Percentiles rank a stretch among this genome's conserved stretches.
These are phyloP conservation scores for Threskiornis aethiopicus DNA, from an alignment of 2,797 vertebrate genomes.

Conservation along the genomic window DNA sequence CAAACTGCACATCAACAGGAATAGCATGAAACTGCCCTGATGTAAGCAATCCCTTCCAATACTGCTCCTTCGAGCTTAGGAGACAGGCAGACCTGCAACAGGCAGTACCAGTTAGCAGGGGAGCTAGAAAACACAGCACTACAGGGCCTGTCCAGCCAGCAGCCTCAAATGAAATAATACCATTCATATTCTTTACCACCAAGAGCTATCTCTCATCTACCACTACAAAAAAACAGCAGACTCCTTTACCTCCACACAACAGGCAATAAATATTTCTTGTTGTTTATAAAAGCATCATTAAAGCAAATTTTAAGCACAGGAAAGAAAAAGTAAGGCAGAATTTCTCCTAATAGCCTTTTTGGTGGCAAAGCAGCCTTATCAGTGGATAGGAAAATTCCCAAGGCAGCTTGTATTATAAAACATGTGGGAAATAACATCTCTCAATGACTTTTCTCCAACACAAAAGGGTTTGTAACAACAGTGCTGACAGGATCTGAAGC, in stretches of 20 bases:
- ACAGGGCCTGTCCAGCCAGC: not conserved
- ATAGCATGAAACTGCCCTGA: not conserved
- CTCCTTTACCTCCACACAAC: not conserved
- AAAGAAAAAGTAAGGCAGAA: not conserved
- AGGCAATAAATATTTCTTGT: not conserved
- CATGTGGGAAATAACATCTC: constrained; percentile 4
- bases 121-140: not conserved
- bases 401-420: not conserved
- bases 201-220: not conserved
- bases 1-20: not conserved
- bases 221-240: not conserved
- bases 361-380: not conserved
- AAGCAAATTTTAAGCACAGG: not conserved
- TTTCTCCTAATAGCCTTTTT: not conserved
- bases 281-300: constrained; percentile 5
- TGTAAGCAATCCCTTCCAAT: not conserved
- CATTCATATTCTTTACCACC: not conserved
- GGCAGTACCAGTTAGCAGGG: not conserved
- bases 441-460: constrained; percentile 5
- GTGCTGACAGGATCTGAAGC: not conserved
- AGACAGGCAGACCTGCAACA: not conserved
- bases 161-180: not conserved
- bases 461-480: constrained; percentile 24
- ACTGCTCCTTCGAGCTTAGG: not conserved
- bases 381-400: not conserved